Base-by-base conservation (phyloP, 2,888 invertebrate genomes). In the Trissolcus japonicus region DNA sequence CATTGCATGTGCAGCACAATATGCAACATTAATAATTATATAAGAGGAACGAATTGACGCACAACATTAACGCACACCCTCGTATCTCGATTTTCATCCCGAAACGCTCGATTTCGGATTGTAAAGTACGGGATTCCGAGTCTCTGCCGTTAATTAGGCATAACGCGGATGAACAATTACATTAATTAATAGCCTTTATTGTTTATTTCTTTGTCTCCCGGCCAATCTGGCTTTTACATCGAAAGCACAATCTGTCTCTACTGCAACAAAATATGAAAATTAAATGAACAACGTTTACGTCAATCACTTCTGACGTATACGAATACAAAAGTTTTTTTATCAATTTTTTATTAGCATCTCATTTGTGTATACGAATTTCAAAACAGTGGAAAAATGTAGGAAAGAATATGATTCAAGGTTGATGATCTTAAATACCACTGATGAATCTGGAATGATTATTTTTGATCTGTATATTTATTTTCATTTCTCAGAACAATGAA, bases 21-120 rank as follows among this genome's bases (percentile, higher is more conserved):
- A 2, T 50, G 17, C 55, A 55, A 55, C 40, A 55, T 62, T 62
- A 56, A 71, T 71, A 51, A 71, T 62, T 71, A 62, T 71, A 71
- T 40, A 57, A 57, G 50, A 35, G 35, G 11, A 62, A 56, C 25
- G 21, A 62, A 69, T 57, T 71, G 62, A 63, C 53, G 53, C 48
- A 63, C 35, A 63, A 63, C 57, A 62, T 41, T 57, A 51, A 43
- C 51, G 29, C 25, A 54, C 35, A 14, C 3, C 13, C 14, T 19
- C 21, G 53, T 19, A 1, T 29, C 9, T 48, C 60, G 35, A 68
- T 46, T 68, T 68, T 68, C 54, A 48, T 50, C 25, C n/a, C 17
- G 35, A 56, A 71, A 62, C 51, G 21, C 29, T 57, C 19, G 16
- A 17, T n/a, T 41, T 14, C 48, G 43, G 6, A 51, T 48, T 54